Evolutionary conservation across 2,888 invertebrate species (phyloP), one percentile per base, ranked within the genome.

Genomic region (Eledona agricola): DNA sequence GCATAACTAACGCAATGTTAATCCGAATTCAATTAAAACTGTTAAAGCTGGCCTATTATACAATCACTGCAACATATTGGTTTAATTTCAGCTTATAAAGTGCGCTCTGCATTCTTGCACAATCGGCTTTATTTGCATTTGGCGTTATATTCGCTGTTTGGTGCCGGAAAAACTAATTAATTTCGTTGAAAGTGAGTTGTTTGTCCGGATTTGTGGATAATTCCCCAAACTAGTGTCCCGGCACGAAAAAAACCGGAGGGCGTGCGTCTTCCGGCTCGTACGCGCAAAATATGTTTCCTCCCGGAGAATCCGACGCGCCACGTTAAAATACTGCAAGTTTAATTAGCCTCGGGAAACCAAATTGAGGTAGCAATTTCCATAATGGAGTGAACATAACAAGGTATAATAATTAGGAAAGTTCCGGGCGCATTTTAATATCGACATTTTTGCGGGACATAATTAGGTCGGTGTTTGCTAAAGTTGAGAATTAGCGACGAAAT

Each of bases 311-410:
- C 20, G 22, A 31, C 20, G 29, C 19, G 17, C 4, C 5, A 23
- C n/a, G 38, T 11, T 42, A 19, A 42, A 42, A 42, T 42, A 31
- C 16, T 40, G 19, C 28, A 28, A 28, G 7, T 31, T 42, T 42
- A 31, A 42, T 42, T 42, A 42, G 42, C 29, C 42, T 20, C 7
- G 10, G 31, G 20, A 31, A 42, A 42, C 13, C 31, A 42, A 42
- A 42, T 20, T 42, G 42, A 22, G 31, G 31, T 40, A 31, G 42
- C 31, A 42, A 42, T 42, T 42, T 42, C 29, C 42, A 42, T 42
- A 31, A 42, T 42, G 15, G 42, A 38, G 12, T 17, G 26, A 22
- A 31, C 29, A 31, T 42, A 17, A 40, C 28, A 40, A 31, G 31
- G 17, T 42, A 28, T 6, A 29, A 42, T 42, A 42, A 42, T 42